Base-by-base conservation (phyloP, 2,888 invertebrate genomes). In the Nemotelus nigrinus region DNA sequence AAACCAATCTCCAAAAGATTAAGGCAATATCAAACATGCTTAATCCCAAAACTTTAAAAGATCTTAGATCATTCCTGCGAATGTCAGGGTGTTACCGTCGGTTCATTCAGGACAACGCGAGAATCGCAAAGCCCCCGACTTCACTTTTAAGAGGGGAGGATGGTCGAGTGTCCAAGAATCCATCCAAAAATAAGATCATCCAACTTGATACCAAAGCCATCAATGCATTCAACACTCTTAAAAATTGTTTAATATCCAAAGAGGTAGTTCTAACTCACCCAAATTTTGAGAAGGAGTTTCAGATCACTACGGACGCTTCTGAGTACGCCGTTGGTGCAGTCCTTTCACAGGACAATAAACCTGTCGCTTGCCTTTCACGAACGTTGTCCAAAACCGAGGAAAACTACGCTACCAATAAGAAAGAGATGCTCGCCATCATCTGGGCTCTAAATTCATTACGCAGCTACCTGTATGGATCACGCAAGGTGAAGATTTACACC, bases 381-480 rank as follows among this genome's bases (percentile, higher is more conserved):
- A 60, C 60, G 41, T 43, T 60, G 3, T 41, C 41, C 60, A 39
- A 3, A 4, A 10, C 60, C 3, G 60, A 60, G 41, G 41, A 60
- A 7, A 60, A 60, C 41, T 60, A 60, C 41, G 60, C 60, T 3
- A 60, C 60, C 60, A 60, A 60, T 39, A 43, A 60, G 7, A 25
- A 43, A 25, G 60, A 60, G 41, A 60, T 60, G 60, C 60, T 60
- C 41, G 60, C 60, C 3, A 60, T 60, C 39, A 43, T 60, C 25
- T 60, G 60, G 60, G 60, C 60, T 4, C 41, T 60, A 60, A 25
- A 60, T 3, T 83, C 82, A 48, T 84, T 86, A 6, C 77, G 85
- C 65, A 85, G 84, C 3, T 86, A 85, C 43, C 44, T 86, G 3
- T 85, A 85, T 47, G 85, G 85, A 2, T 81, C 80, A 43, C 81